Evolutionary conservation across 2,113 vertebrate genomes (phyloP), one percentile per base, ranked within the genome.

Genomic region (Rhizomys pruinosus): DNA sequence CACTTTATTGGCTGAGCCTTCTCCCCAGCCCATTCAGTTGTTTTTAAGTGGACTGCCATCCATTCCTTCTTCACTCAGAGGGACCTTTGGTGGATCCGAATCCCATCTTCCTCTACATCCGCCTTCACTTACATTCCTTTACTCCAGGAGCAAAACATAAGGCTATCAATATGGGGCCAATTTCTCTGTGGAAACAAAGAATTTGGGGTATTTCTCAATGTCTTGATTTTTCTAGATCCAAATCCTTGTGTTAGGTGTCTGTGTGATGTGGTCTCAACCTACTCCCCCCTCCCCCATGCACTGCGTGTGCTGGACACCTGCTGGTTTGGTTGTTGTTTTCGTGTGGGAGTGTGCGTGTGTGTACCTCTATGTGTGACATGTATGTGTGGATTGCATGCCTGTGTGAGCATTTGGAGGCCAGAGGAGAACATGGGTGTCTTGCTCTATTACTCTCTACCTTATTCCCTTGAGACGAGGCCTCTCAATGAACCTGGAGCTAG

Each of bases 131-230:
- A n/a, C 39, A 17, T 91, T 25, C 22, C 7, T 92, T 80, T 73
- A 39, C 87, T 80, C n/a, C 15, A 19, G 37, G 63, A 90, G 16
- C 44, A 61, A 52, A 42, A 94, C 91, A 42, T n/a, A 87, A 80
- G n/a, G 23, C 25, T 61, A 76, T 32, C 29, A 25, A 42, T 95
- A 84, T 57, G 71, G 61, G 47, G 77, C 13, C 15, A 74, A 11
- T 57, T 64, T 42, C 22, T 89, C 22, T 63, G n/a, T 3, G 61
- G 71, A 92, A 22, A 63, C 9, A 55, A 84, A 80, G 29, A 0
- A 12, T 63, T 91, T 68, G 55, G 84, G 59, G 22, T 64, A 20
- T 64, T 20, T 32, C 52, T 55, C 5, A 42, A 27, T 52, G 32
- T 80, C 39, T 87, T 52, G 13, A 32, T 82, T 76, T 68, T 55